Evolutionary conservation across 2,888 invertebrate species (phyloP).

Genomic region (Pomacea canaliculata): DNA sequence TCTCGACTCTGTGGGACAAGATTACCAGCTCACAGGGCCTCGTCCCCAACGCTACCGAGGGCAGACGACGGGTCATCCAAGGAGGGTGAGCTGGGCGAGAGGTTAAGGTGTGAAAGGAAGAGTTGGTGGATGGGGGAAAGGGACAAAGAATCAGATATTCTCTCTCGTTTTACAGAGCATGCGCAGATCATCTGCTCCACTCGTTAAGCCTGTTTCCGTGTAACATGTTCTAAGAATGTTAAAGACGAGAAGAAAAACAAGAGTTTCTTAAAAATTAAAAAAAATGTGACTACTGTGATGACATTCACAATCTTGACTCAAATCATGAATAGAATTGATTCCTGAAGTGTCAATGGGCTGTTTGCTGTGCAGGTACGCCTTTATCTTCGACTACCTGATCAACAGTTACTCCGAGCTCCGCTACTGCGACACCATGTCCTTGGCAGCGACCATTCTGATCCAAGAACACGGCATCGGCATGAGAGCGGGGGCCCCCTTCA

Average conservation of each 20-base stretch:
- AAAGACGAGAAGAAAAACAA: no score
- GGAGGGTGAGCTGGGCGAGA: constrained; percentile 9
- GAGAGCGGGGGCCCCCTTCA: constrained; percentile 50
- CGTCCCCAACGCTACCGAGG: constrained; percentile 23
- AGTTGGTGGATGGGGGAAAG: constrained; percentile 29
- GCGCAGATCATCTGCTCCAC: no score
- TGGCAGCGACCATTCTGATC: constrained; percentile 53
- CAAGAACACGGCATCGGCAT: constrained; percentile 62
- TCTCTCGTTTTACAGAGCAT: no score
- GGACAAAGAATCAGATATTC: no score
- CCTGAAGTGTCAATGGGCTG: no score
- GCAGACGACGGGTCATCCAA: constrained; percentile 16
- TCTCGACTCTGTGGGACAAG: constrained; percentile 44
- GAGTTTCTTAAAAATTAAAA: no score
- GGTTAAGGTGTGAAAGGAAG: not conserved
- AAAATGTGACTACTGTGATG: no score
- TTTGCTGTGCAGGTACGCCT: constrained; percentile 37
- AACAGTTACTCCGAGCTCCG: constrained; percentile 52
- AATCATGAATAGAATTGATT: no score
- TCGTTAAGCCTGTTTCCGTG: no score
- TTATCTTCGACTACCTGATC: constrained; percentile 59
- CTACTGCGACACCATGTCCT: constrained; percentile 50
- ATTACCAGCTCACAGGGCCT: constrained; percentile 12
- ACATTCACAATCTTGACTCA: no score
- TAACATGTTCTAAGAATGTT: no score